These are phyloP conservation scores for Daboia siamensis DNA, from an alignment of 2,113 vertebrate genomes.

Conservation along the genomic window DNA sequence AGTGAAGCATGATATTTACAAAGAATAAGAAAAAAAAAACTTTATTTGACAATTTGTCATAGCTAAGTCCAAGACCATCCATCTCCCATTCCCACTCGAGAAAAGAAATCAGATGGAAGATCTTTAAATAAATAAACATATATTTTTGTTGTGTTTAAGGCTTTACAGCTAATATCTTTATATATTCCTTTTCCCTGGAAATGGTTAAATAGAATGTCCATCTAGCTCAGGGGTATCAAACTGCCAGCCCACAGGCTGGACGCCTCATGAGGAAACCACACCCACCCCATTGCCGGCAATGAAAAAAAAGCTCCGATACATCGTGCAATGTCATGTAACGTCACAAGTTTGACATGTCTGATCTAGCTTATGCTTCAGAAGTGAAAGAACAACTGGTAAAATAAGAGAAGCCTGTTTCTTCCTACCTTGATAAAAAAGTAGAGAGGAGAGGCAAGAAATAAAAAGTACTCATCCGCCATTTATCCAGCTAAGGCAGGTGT, in stretches of 20 bases:
- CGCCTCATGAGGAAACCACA: too few species aligned
- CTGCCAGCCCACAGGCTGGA: too few species aligned
- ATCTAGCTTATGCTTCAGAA: background rate
- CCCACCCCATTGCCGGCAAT: too few species aligned
- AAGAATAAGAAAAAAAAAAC: background rate
- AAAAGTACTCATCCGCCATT: background rate
- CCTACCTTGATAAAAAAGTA: background rate
- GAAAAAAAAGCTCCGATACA: too few species aligned
- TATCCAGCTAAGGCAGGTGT: background rate
- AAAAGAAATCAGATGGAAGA: background rate
- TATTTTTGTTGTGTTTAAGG: background rate
- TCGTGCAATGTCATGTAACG: too few species aligned
- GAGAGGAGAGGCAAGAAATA: background rate
- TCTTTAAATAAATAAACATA: background rate
- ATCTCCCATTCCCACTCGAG: background rate
- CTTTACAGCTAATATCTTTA: background rate
- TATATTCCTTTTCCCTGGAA: background rate
- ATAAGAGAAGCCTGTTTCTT: background rate
- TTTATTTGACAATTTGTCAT: background rate
- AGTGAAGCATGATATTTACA: background rate
- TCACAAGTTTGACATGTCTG: too few species aligned
- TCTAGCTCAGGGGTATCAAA: too few species aligned
- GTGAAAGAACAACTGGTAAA: background rate
- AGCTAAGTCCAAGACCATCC: background rate
- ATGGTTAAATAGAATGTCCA: background rate